Evolutionary conservation across 2,797 vertebrate species (phyloP).

Genomic region (Poeciliopsis infans): DNA sequence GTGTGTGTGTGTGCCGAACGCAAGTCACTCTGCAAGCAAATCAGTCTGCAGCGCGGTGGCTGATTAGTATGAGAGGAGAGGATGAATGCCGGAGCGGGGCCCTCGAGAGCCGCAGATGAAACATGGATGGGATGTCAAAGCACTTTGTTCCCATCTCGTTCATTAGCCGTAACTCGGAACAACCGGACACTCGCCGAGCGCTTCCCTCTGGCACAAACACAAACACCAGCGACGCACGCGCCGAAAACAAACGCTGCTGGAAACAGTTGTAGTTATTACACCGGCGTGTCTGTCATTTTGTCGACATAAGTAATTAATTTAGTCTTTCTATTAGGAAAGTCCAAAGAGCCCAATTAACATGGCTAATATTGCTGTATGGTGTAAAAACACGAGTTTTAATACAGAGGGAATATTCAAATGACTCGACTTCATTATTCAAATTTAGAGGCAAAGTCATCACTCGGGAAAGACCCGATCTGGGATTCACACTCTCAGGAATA

Average conservation of each 20-base stretch:
- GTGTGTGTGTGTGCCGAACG: conserved; percentile 19
- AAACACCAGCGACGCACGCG: conserved; percentile 24
- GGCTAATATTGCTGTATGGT: conserved; percentile 81
- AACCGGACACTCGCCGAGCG: conserved; percentile 39
- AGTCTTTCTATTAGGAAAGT: conserved; percentile 82
- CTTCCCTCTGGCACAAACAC: conserved; percentile 25
- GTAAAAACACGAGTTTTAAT: conserved; percentile 84
- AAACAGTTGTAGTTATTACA: conserved; percentile 81
- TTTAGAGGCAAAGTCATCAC: conserved; percentile 83
- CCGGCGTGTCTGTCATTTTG: conserved; percentile 83
- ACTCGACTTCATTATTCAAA: conserved; percentile 84
- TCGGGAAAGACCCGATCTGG: conserved; percentile 74
- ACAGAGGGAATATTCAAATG: conserved; percentile 87
- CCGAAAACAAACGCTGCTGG: conserved; percentile 35
- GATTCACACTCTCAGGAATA: conserved; percentile 73
- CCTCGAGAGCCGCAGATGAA: conserved; percentile 67
- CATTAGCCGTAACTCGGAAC: conserved; percentile 70
- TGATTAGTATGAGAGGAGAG: conserved; percentile 71
- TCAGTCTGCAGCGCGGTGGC: conserved; percentile 65
- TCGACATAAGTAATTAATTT: conserved; percentile 85
- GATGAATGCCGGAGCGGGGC: conserved; percentile 67
- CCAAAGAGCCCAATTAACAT: conserved; percentile 86
- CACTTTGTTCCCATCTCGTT: conserved; percentile 71
- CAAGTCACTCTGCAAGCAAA: conserved; percentile 61
- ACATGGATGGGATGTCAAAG: conserved; percentile 76